These are phyloP conservation scores for Myrmophylax atrothorax DNA, from an alignment of 2,113 vertebrate species.

Conservation along the genomic window DNA sequence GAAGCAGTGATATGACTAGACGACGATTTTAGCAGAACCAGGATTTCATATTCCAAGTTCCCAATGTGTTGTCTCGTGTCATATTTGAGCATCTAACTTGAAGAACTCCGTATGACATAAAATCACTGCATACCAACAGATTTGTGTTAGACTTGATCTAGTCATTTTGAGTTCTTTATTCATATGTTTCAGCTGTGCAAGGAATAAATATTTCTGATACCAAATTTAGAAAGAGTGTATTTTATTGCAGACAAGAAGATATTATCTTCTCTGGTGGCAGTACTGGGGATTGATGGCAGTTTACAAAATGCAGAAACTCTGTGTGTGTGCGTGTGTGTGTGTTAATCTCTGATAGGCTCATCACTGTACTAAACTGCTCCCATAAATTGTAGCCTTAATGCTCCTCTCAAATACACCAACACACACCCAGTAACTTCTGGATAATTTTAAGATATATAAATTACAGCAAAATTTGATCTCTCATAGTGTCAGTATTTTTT, in stretches of 20 bases:
- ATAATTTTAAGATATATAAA: neutral
- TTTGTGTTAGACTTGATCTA: constrained; percentile 12
- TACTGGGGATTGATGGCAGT: neutral
- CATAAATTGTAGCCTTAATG: neutral
- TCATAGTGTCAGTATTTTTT: neutral
- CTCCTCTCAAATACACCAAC: neutral
- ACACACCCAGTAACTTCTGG: neutral
- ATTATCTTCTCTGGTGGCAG: constrained; percentile 16
- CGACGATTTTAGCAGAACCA: neutral
- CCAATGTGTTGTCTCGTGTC: neutral
- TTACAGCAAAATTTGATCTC: neutral
- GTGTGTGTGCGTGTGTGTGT: neutral
- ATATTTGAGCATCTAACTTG: neutral
- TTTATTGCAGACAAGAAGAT: constrained; percentile 27
- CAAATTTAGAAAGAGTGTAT: constrained; percentile 28
- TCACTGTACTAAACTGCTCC: neutral
- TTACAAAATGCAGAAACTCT: constrained; percentile 28
- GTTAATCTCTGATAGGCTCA: constrained; percentile 47
- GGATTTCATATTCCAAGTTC: neutral
- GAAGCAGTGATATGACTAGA: neutral
- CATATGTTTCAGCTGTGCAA: neutral
- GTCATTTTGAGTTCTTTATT: constrained; percentile 20
- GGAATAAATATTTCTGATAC: constrained; percentile 44
- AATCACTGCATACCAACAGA: neutral
- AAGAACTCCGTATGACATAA: neutral